phyloP scores from a whole-genome alignment of 2,888 invertebrate genomes.

The Cosmia pyralina region DNA sequence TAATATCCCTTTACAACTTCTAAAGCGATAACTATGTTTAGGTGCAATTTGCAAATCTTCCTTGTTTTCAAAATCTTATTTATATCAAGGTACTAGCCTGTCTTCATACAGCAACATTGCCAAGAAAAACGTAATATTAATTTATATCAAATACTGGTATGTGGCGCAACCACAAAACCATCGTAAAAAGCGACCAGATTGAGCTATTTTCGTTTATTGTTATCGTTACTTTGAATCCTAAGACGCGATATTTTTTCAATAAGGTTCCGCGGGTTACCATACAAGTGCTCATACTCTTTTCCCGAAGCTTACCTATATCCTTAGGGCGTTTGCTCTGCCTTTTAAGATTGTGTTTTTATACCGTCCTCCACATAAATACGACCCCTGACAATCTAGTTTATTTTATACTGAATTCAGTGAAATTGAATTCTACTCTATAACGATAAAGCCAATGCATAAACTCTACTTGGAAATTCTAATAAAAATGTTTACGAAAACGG shows the following conservation, averaged over 20 bases:
- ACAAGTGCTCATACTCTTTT: constrained; percentile 63
- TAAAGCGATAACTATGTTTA: too few species aligned
- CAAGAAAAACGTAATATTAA: neutral
- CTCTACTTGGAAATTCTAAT: constrained; percentile 70
- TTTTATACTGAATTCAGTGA: constrained; percentile 75
- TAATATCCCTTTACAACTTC: too few species aligned
- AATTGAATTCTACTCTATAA: constrained; percentile 75
- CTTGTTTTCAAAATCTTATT: neutral
- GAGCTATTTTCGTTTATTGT: constrained; percentile 47
- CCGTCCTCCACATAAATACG: constrained; percentile 75
- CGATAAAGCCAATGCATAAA: constrained; percentile 74
- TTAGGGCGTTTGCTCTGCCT: constrained; percentile 72
- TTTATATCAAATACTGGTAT: constrained; percentile 15
- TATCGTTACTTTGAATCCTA: constrained; percentile 58
- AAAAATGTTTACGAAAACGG: constrained; percentile 74
- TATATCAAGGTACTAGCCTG: neutral
- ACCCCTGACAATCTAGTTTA: constrained; percentile 77
- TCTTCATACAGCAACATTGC: neutral
- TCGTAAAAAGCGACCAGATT: constrained; percentile 37
- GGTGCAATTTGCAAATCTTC: neutral
- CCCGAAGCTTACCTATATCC: constrained; percentile 71
- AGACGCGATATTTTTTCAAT: constrained; percentile 66
- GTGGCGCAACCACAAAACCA: neutral
- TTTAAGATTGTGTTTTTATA: constrained; percentile 77
- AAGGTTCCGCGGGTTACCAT: constrained; percentile 63